Base-by-base conservation (phyloP, 92 coral and sea anemone species). In the Pocillopora grandis region DNA sequence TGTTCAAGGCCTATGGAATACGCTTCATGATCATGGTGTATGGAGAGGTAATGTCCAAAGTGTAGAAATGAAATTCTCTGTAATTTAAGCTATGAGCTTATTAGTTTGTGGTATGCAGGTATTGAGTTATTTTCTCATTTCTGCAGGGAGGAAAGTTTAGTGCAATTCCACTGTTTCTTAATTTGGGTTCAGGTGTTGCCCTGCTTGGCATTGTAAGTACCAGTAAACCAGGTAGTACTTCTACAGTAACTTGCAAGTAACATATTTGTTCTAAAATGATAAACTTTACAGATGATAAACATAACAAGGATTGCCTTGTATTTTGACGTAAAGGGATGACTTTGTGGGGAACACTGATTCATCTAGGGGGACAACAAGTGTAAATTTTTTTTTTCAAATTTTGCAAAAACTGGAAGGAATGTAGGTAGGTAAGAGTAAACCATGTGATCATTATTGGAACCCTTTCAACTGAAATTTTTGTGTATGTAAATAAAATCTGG, bases 161-260 rank as follows among this genome's bases (percentile, higher is more conserved):
- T 71, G 92, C 85, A 19, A 91, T 95, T n/a, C 98, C 98, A 9
- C 69, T 95, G 91, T 93, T 95, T 57, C 89, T 91, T 10, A 95
- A 95, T 75, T 80, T 95, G 84, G 98, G 98, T 16, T 91, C 98
- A 62, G 98, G 98, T 27, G 84, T 95, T 58, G 98, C 93, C n/a
- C 85, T 95, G 58, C 90, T 95, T 65, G 93, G 93, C 8, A 82
- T 95, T 78, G 98, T 95, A 85, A 91, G 98, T 90, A 42, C 2
- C 58, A 35, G 31, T 52, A 80, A 35, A 15, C 2, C 9, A 15
- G 9, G 33, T 5, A 4, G 13, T 0, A 36, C 11, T 77, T 58
- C n/a, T 42, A 42, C 52, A 42, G 52, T 42, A 42, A 42, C 52
- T 42, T 42, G 8, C 52, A 42, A 42, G 8, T 7, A 42, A 42